phyloP scores from a whole-genome alignment of 1,140 invertebrate species.

The Cotesia vestalis region DNA sequence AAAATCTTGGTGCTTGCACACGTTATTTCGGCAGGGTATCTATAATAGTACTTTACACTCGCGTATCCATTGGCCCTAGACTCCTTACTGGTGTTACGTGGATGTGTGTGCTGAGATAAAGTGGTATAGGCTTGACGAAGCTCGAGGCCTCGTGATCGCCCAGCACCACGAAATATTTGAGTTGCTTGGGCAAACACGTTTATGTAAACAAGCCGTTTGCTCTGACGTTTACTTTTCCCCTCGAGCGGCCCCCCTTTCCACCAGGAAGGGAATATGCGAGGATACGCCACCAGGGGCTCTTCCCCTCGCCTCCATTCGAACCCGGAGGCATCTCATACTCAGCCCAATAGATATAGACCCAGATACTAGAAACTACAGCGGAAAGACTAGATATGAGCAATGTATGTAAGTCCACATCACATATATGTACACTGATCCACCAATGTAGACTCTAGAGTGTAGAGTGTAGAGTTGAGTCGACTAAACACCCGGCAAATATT shows the following conservation, averaged over 20 bases:
- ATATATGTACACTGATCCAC: no score
- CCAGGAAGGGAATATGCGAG: no score
- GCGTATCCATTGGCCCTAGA: slow-evolving; percentile 16
- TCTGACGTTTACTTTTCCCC: slow-evolving; percentile 63
- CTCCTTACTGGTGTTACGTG: slow-evolving; percentile 32
- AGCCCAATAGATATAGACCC: not conserved
- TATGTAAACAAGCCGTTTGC: slow-evolving; percentile 65
- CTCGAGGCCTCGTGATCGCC: slow-evolving; percentile 44
- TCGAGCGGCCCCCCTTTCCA: slow-evolving; percentile 40
- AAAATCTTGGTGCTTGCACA: slow-evolving; percentile 39
- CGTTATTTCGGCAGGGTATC: not conserved
- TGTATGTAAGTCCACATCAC: no score
- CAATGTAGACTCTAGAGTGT: slow-evolving; percentile 6
- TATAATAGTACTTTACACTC: slow-evolving; percentile 28
- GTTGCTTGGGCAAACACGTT: slow-evolving; percentile 64
- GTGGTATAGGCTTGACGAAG: slow-evolving; percentile 42
- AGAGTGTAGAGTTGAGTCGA: slow-evolving; percentile 50
- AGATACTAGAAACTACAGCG: not conserved
- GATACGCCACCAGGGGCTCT: no score
- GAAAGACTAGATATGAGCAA: not conserved
- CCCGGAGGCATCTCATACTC: not conserved
- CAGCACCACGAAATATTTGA: slow-evolving; percentile 64
- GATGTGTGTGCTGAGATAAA: slow-evolving; percentile 39
- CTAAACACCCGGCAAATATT: slow-evolving; percentile 66
- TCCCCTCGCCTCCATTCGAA: no score